Percentiles rank a stretch among this genome's conserved stretches.
These are phyloP conservation scores for Tragulus kanchil DNA, from an alignment of 2,113 vertebrate genomes.

Conservation along the genomic window DNA sequence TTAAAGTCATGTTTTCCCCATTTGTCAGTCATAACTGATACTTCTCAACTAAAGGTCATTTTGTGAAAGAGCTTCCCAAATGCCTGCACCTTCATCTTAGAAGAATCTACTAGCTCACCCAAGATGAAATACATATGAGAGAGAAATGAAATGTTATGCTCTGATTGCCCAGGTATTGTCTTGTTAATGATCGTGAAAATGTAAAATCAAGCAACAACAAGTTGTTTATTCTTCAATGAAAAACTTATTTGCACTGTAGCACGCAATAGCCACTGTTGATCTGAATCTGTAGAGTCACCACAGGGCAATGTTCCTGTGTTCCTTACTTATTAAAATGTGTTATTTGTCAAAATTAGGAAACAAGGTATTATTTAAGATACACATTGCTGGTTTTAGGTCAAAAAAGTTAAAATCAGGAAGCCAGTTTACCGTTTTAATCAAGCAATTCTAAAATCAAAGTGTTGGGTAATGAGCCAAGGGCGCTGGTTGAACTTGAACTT, in stretches of 20 bases:
- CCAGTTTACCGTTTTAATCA: not conserved
- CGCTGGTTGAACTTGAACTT: not conserved
- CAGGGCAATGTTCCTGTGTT: not conserved
- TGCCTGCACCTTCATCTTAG: not conserved
- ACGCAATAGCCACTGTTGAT: not conserved
- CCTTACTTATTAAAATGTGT: not conserved
- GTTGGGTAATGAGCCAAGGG: not conserved
- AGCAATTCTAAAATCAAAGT: not conserved
- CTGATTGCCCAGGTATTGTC: not conserved
- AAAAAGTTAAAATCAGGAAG: not conserved
- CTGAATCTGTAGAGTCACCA: not conserved
- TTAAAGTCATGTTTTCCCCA: not conserved
- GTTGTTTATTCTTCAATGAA: not conserved
- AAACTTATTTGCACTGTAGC: not conserved
- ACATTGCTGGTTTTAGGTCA: not conserved
- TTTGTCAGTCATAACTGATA: not conserved
- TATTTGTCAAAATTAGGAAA: slow-evolving; percentile 10
- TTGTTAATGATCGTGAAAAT: not conserved
- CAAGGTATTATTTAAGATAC: not conserved
- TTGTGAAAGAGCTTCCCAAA: not conserved
- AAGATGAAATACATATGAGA: not conserved
- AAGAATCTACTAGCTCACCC: not conserved
- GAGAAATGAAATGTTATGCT: not conserved
- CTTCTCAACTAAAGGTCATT: not conserved
- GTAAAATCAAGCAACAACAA: not conserved